Evolutionary conservation across 1,140 invertebrate genomes (phyloP).

Genomic region (Apis laboriosa): DNA sequence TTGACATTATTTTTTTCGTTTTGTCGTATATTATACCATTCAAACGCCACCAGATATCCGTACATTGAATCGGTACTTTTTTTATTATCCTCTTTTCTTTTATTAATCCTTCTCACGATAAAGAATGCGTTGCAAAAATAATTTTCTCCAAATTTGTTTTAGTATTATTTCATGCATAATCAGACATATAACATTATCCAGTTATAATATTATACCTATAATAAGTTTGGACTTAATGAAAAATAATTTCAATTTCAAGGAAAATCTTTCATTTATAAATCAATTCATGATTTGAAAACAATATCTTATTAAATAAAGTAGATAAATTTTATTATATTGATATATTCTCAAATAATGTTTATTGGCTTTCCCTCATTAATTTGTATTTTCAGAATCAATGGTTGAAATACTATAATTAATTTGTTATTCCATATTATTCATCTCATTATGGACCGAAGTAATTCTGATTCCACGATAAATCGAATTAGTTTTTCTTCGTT

Average conservation of each 20-base stretch:
- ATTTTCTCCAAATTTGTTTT: neutral
- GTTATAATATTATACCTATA: too few species aligned
- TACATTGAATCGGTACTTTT: neutral
- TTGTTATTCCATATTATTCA: neutral
- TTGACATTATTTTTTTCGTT: slow-evolving; percentile 27
- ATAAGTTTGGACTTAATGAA: too few species aligned
- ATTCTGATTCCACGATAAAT: neutral
- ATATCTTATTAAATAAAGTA: too few species aligned
- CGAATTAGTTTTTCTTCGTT: neutral
- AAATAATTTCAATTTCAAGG: too few species aligned
- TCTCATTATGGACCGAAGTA: neutral
- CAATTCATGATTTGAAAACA: too few species aligned
- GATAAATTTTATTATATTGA: neutral
- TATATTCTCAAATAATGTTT: neutral
- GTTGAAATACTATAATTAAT: neutral
- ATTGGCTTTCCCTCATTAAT: slow-evolving; percentile 3
- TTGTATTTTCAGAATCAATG: neutral
- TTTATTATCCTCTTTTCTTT: neutral
- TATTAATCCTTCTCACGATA: neutral
- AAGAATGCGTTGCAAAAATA: neutral
- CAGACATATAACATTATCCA: neutral
- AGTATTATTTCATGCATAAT: neutral
- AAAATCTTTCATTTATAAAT: too few species aligned
- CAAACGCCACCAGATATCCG: neutral
- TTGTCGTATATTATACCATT: neutral